A percentile compares a stretch with the other conserved stretches of the same genome.
These are phyloP conservation scores for Morone chrysops DNA, from an alignment of 2,113 vertebrate genomes.

Conservation along the genomic window DNA sequence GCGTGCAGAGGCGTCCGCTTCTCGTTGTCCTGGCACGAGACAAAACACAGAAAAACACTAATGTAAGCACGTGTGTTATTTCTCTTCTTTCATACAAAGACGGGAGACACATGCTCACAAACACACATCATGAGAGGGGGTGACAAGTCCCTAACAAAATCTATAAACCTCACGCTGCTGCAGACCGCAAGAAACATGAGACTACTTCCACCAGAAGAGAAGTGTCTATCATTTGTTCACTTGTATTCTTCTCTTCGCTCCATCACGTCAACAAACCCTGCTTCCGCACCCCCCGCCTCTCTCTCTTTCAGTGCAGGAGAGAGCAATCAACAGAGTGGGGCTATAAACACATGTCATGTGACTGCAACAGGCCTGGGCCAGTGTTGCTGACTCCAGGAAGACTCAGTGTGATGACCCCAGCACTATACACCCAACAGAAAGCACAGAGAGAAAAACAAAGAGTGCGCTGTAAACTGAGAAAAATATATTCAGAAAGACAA, in stretches of 20 bases:
- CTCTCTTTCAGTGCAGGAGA: slow-evolving; percentile 43
- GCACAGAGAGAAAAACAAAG: slow-evolving; percentile 18
- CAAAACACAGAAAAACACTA: slow-evolving; percentile 15
- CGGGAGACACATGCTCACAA: background rate
- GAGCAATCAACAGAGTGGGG: slow-evolving; percentile 71
- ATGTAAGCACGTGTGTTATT: background rate
- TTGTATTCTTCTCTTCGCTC: slow-evolving; percentile 32
- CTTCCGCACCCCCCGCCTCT: slow-evolving; percentile 14
- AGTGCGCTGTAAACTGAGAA: slow-evolving; percentile 5
- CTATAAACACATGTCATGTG: slow-evolving; percentile 74
- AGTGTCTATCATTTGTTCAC: slow-evolving; percentile 43
- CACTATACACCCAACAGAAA: slow-evolving; percentile 37
- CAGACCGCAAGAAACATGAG: slow-evolving; percentile 58
- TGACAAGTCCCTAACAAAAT: slow-evolving; percentile 35
- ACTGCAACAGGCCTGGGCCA: slow-evolving; percentile 35
- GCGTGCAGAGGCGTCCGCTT: slow-evolving; percentile 98
- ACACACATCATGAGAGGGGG: background rate
- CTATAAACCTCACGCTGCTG: slow-evolving; percentile 41
- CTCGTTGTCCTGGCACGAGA: slow-evolving; percentile 90
- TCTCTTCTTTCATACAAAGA: background rate
- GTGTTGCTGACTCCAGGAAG: slow-evolving; percentile 72
- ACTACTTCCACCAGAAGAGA: slow-evolving; percentile 17
- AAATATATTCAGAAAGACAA: background rate
- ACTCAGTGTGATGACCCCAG: slow-evolving; percentile 66
- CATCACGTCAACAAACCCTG: slow-evolving; percentile 34